These are phyloP conservation scores for Halcyon malimbica DNA, from an alignment of 2,113 vertebrate species.

Conservation along the genomic window DNA sequence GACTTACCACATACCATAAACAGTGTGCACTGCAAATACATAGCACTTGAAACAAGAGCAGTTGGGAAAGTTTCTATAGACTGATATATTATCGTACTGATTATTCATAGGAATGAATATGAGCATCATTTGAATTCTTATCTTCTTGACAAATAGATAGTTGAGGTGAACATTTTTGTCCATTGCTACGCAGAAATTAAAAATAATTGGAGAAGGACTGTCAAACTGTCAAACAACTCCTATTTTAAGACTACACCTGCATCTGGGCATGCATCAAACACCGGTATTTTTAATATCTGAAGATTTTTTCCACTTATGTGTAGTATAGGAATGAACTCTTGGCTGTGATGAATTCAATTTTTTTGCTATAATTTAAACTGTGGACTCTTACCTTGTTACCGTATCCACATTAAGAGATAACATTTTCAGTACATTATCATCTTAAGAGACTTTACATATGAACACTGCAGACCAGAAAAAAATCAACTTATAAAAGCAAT, in stretches of 20 bases:
- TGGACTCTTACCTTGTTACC: not conserved
- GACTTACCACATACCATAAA: not conserved
- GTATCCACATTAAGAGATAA: not conserved
- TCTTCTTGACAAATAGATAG: not conserved
- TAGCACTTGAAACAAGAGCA: not conserved
- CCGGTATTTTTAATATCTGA: not conserved
- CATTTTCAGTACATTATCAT: not conserved
- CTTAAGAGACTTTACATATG: not conserved
- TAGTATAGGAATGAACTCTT: not conserved
- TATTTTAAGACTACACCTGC: not conserved
- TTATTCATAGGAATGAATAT: not conserved
- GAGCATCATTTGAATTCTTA: not conserved
- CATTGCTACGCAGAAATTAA: not conserved
- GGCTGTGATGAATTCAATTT: not conserved
- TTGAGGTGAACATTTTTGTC: accelerated
- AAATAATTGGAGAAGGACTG: not conserved
- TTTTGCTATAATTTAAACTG: not conserved
- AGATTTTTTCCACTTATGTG: not conserved
- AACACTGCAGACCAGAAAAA: not conserved
- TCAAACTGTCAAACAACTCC: not conserved
- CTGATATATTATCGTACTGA: not conserved
- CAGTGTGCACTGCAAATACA: not conserved
- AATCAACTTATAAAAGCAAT: not conserved
- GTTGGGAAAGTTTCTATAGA: not conserved
- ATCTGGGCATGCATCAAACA: not conserved